A percentile compares a stretch with the other conserved stretches of the same genome.
phyloP scores from a whole-genome alignment of 1,140 invertebrate genomes.

The Platyscapa corneri region DNA sequence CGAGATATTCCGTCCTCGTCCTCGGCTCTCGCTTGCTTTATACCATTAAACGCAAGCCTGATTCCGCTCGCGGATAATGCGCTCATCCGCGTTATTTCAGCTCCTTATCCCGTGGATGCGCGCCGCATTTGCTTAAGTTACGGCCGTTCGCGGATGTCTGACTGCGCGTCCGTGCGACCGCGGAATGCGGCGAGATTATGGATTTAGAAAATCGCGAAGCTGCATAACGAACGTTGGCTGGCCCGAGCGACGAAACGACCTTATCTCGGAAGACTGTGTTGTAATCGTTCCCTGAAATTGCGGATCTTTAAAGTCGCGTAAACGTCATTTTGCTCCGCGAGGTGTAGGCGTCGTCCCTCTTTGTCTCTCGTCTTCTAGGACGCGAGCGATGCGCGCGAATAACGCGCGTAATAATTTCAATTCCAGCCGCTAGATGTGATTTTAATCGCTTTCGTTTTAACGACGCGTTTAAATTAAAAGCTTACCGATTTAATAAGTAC shows the following conservation, averaged over 20 bases:
- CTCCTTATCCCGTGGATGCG: neutral
- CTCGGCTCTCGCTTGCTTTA: neutral
- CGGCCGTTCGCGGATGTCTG: neutral
- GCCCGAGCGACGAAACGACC: too few species aligned
- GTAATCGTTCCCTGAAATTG: neutral
- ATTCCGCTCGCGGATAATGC: conserved; percentile 24
- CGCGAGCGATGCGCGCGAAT: neutral
- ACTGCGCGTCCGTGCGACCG: neutral
- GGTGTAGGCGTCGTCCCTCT: neutral
- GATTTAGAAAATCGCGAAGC: neutral
- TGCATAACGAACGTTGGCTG: too few species aligned
- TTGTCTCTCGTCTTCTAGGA: neutral
- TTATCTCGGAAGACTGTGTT: neutral
- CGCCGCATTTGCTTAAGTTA: conserved; percentile 10
- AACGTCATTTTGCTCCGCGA: neutral
- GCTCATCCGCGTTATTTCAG: neutral
- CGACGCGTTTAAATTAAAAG: neutral
- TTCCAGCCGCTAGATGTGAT: neutral
- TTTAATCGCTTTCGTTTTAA: neutral
- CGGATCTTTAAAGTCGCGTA: neutral
- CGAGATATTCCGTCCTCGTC: neutral
- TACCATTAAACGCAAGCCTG: conserved; percentile 24
- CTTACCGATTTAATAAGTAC: neutral
- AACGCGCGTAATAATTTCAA: neutral
- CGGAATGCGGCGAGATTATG: neutral